phyloP scores from a whole-genome alignment of 2,113 vertebrate species.

The Pagrus major region DNA sequence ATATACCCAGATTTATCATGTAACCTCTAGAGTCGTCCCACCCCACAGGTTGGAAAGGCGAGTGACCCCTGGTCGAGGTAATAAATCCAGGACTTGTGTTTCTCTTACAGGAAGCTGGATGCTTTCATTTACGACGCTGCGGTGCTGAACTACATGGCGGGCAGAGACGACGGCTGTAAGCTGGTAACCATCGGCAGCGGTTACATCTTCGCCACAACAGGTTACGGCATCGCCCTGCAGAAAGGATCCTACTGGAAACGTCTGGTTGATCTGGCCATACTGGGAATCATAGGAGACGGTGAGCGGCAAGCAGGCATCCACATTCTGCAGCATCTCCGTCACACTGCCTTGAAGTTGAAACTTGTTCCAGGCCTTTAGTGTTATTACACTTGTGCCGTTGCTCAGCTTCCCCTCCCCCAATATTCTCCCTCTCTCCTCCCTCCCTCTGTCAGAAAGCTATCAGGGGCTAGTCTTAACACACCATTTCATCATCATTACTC shows the following conservation, averaged over 20 bases:
- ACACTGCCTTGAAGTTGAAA: neutral
- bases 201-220: slow-evolving; percentile 98
- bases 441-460: slow-evolving; percentile 63
- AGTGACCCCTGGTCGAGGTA: neutral
- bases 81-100: neutral
- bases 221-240: slow-evolving; percentile 97
- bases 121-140: slow-evolving; percentile 99
- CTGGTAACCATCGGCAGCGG: slow-evolving; percentile 98
- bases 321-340: neutral
- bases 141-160: slow-evolving; percentile 98
- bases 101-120: slow-evolving; percentile 91
- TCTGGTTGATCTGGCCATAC: slow-evolving; percentile 94
- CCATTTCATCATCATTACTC: slow-evolving; percentile 76
- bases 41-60: neutral
- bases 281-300: slow-evolving; percentile 98
- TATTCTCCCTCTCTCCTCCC: slow-evolving; percentile 20
- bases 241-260: slow-evolving; percentile 99
- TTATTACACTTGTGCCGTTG: slow-evolving; percentile 20
- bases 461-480: slow-evolving; percentile 74
- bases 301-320: slow-evolving; percentile 41
- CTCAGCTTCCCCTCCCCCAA: slow-evolving; percentile 18
- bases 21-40: neutral
- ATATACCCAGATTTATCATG: neutral
- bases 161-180: slow-evolving; percentile 97
- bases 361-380: slow-evolving; percentile 4